Evolutionary conservation across 2,888 invertebrate species (phyloP), one percentile per base, ranked within the genome.

Genomic region (Drosophila phalerata): DNA sequence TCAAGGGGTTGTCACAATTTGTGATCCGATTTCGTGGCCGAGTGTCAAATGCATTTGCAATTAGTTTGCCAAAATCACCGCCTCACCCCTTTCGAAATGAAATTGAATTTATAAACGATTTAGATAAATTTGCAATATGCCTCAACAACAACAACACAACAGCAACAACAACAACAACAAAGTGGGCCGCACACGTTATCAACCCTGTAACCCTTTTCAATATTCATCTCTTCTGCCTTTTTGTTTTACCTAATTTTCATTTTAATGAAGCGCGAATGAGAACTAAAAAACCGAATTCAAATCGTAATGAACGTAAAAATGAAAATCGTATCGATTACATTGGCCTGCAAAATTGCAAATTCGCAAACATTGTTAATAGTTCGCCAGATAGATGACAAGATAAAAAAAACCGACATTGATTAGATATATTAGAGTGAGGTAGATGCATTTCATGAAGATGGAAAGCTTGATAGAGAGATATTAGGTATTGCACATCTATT

Each of bases 41-140:
- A 84, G 74, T 72, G 72, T 70, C 79, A 79, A 84, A 89, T 89
- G 86, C 80, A 83, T 89, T 88, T 58, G 90, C 88, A 85, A 85
- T 89, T 89, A 82, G 89, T 81, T 85, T 62, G 86, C 85, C 70
- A 79, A 85, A 60, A 77, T 77, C 77, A 25, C 52, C 57, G 42
- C 25, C 45, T 51, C 60, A 52, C 57, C 53, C 55, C 64, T 25
- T 22, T 53, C 8, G 43, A 62, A 10, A 3, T 30, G 52, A 67
- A 85, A 82, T 79, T 87, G 87, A 77, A 83, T 89, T 87, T 79
- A 79, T 73, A 89, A 89, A 64, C 88, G 86, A 89, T 89, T 89
- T 85, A 79, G 90, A 84, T 83, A 85, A 85, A 69, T 77, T 82
- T 87, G 77, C 81, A 77, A 74, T 65, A 57, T 83, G 47, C 53